These are phyloP conservation scores for Gryllus bimaculatus DNA, from an alignment of 1,140 invertebrate genomes.

Conservation along the genomic window DNA sequence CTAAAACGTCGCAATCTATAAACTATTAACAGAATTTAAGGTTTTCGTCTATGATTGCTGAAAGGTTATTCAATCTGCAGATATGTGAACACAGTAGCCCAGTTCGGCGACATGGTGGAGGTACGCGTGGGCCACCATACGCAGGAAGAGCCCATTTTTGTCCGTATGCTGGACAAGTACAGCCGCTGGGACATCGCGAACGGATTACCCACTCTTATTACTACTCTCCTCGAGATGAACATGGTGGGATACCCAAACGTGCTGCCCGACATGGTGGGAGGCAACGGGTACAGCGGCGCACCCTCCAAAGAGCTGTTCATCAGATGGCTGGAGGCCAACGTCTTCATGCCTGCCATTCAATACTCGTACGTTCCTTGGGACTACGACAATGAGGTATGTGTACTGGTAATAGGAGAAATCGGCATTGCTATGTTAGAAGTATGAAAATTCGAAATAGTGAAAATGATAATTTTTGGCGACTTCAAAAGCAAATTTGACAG, in stretches of 20 bases:
- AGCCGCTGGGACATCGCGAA: constrained; percentile 43
- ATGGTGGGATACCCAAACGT: constrained; percentile 46
- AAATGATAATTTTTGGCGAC: no score
- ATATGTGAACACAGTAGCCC: constrained; percentile 52
- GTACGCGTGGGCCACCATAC: constrained; percentile 50
- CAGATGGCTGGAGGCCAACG: constrained; percentile 54
- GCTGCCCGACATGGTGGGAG: constrained; percentile 78
- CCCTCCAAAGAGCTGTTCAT: constrained; percentile 70
- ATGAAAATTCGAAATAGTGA: no score
- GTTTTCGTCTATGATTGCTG: constrained; percentile 37
- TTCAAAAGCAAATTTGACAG: no score
- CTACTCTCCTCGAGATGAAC: constrained; percentile 37
- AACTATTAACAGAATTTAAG: constrained; percentile 23
- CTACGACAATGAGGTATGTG: constrained; percentile 54
- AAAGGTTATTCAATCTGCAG: constrained; percentile 49
- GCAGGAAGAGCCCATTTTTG: constrained; percentile 70
- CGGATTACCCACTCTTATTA: constrained; percentile 40
- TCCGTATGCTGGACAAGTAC: constrained; percentile 76
- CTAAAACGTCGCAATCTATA: no score
- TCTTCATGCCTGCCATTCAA: no score
- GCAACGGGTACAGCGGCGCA: no score
- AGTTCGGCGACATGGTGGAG: constrained; percentile 52
- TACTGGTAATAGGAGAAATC: no score
- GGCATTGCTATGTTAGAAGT: no score
- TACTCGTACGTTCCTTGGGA: no score